Evolutionary conservation across 2,113 vertebrate genomes (phyloP).

Genomic region (Trichechus manatus): DNA sequence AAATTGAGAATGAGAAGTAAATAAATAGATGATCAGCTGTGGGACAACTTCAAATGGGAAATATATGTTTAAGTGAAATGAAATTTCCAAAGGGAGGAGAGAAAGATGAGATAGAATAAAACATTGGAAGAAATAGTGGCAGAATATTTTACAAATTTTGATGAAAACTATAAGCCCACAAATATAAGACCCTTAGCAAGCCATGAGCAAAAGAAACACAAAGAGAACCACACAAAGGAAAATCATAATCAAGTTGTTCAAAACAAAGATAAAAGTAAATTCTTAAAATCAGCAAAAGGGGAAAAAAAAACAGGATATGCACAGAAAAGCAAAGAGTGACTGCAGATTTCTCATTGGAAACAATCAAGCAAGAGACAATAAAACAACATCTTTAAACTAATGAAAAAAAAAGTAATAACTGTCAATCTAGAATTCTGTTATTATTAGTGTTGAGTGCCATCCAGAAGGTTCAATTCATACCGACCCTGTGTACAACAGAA

Average conservation of each 20-base stretch:
- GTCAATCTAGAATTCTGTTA: not conserved
- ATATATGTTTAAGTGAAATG: not conserved
- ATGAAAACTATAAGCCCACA: not conserved
- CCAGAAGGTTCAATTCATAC: too few species aligned
- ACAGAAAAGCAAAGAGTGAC: not conserved
- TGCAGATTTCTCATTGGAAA: not conserved
- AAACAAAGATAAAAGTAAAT: not conserved
- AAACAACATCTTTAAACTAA: not conserved
- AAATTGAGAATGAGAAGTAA: not conserved
- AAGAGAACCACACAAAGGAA: not conserved
- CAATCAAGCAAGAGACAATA: not conserved
- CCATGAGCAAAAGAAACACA: not conserved
- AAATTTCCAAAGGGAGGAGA: not conserved
- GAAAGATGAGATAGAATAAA: not conserved
- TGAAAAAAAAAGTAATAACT: not conserved
- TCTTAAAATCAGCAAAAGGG: too few species aligned
- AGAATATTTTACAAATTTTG: not conserved
- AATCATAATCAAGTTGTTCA: not conserved
- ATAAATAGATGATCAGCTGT: not conserved
- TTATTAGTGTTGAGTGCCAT: too few species aligned
- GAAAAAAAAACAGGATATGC: not conserved
- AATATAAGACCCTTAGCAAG: not conserved
- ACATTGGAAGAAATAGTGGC: not conserved
- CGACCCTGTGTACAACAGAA: too few species aligned
- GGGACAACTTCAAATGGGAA: not conserved